A percentile compares a stretch with the other conserved stretches of the same genome.
Conservation (phyloP, 2,888 invertebrate species). For the Cyclophora albipunctata region DNA sequence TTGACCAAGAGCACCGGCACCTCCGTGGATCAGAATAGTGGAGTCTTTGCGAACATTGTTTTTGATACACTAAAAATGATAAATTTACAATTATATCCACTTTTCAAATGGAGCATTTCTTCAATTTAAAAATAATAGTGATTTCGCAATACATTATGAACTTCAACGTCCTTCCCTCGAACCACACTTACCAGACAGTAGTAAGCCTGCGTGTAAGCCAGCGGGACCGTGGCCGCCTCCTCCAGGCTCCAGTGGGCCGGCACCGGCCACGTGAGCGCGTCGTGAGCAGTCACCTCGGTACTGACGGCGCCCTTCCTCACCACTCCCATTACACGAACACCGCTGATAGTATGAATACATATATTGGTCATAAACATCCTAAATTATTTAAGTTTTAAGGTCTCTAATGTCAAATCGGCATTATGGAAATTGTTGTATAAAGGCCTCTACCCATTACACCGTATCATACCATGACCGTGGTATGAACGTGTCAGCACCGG, state of each 20-base stretch:
- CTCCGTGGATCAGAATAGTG: slow-evolving; percentile 27
- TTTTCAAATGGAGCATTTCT: too few species aligned
- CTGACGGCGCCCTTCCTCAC: slow-evolving; percentile 68
- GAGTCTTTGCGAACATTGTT: slow-evolving; percentile 11
- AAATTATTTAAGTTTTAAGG: too few species aligned
- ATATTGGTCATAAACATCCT: too few species aligned
- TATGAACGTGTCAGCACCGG: too few species aligned
- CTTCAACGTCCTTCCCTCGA: too few species aligned
- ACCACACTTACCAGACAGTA: slow-evolving; percentile 40
- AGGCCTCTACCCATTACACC: too few species aligned
- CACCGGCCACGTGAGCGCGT: slow-evolving; percentile 77
- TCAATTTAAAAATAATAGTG: too few species aligned
- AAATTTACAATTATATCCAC: too few species aligned
- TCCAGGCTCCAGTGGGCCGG: slow-evolving; percentile 81
- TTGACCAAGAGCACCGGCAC: slow-evolving; percentile 49
- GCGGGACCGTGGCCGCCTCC: slow-evolving; percentile 85
- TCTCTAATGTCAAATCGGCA: too few species aligned
- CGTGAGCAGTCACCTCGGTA: slow-evolving; percentile 65
- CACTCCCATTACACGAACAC: slow-evolving; percentile 78
- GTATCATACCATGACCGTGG: too few species aligned
- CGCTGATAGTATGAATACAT: slow-evolving; percentile 29
- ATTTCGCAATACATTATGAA: too few species aligned
- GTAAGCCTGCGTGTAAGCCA: slow-evolving; percentile 79
- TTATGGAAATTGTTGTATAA: too few species aligned
- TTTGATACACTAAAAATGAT: slow-evolving; percentile 23